Evolutionary conservation across 2,113 vertebrate genomes (phyloP).

Genomic region (Apodemus sylvaticus): DNA sequence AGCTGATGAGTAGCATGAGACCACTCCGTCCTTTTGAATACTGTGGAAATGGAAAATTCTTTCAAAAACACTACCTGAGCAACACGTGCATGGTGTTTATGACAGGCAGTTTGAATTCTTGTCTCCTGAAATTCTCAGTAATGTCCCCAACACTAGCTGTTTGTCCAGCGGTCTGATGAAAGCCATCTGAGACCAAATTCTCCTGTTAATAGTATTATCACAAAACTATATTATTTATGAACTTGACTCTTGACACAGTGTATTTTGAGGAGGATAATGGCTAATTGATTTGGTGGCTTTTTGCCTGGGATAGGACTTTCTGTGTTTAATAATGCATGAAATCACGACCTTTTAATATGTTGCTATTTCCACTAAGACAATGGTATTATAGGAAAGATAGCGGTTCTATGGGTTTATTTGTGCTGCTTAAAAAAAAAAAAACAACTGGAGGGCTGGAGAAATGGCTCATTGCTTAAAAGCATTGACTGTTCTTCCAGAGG

Average conservation of each 20-base stretch:
- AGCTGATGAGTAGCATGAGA: not conserved
- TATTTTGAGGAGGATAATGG: conserved; percentile 26
- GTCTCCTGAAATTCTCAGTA: conserved; percentile 20
- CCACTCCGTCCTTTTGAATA: not conserved
- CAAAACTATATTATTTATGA: conserved; percentile 38
- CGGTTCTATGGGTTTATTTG: not conserved
- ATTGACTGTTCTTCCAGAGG: too few species aligned
- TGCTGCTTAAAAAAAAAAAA: conserved; percentile 41
- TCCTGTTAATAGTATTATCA: not conserved
- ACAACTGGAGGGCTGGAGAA: too few species aligned
- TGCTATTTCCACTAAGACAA: conserved; percentile 36
- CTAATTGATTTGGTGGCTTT: conserved; percentile 31
- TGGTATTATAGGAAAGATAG: not conserved
- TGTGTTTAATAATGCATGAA: conserved; percentile 44
- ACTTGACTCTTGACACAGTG: conserved; percentile 24
- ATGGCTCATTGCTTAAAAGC: too few species aligned
- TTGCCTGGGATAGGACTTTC: not conserved
- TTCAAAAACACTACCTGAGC: conserved; percentile 8
- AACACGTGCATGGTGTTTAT: not conserved
- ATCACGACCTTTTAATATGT: conserved; percentile 32
- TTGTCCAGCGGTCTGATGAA: not conserved
- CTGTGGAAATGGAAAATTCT: not conserved
- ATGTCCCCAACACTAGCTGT: not conserved
- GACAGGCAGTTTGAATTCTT: not conserved
- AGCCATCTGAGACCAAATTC: not conserved